Base-by-base conservation (phyloP, 2,888 invertebrate species). In the Leucoma salicis region DNA sequence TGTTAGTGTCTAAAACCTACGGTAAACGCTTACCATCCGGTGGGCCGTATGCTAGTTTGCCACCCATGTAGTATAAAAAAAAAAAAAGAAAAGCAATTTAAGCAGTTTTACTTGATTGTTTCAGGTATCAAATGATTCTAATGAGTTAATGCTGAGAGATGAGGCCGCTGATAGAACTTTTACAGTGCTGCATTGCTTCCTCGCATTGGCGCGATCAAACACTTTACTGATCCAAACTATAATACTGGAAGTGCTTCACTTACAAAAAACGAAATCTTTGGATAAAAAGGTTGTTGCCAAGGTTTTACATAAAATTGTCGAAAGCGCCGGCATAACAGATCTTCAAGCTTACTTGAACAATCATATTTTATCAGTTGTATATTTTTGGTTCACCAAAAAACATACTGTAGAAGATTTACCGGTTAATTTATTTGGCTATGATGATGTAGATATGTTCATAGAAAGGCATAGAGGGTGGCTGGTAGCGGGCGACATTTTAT, bases 101-200 rank as follows among this genome's bases (percentile, higher is more conserved):
- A n/a, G n/a, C n/a, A n/a, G n/a, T n/a, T n/a, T n/a, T 14, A 11
- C 15, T 24, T 18, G 7, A 6, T 18, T 73, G 2, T 71, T 81
- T 69, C 63, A 90, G 81, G 79, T 86, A 16, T 65, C 82, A 15
- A 68, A 77, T 24, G 66, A 77, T 21, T 60, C 74, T 34, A 76
- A 73, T 27, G 78, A 83, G 39, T 73, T 82, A 25, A 78, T 91
- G 57, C 57, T 85, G 35, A 80, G 82, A 47, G 93, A 94, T 60
- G 94, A 94, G 74, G 78, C 80, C 1, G 75, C 81, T 0, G 92
- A 92, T 48, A 82, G 92, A 63, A 91, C 91, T 1, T 77, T 90
- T 0, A 91, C 92, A 28, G 88, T 92, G 5, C 74, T 94, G 12
- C 91, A 93, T 35, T 85, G 88, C 18, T 86, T 92, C 47, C 79